Percentiles rank a stretch among this genome's conserved stretches.
These are phyloP conservation scores for Drosophila varians DNA, from an alignment of 1,140 invertebrate species.

Conservation along the genomic window DNA sequence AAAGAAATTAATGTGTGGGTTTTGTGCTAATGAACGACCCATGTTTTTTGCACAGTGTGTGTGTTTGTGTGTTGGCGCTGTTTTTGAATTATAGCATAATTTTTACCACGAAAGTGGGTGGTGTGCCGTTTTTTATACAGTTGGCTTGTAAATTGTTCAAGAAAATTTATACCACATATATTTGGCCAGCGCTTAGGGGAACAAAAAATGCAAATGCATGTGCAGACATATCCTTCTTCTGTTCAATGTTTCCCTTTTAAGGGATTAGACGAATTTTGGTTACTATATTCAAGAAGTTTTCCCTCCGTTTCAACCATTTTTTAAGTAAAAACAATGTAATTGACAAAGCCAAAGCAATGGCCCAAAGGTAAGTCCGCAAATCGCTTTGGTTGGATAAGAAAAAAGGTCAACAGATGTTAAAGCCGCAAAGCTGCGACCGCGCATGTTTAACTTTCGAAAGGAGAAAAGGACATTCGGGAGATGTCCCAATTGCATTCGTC, in stretches of 20 bases:
- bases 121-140: constrained; percentile 28
- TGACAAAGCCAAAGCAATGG: constrained; percentile 57
- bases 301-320: too few species aligned
- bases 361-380: constrained; percentile 55
- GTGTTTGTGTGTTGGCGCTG: constrained; percentile 41
- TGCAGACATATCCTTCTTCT: constrained; percentile 7
- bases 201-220: constrained; percentile 62
- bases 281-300: too few species aligned
- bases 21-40: constrained; percentile 76
- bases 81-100: constrained; percentile 81
- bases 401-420: constrained; percentile 56
- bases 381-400: constrained; percentile 60
- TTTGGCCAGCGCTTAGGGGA: constrained; percentile 27
- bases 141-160: constrained; percentile 61
- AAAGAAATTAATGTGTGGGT: constrained; percentile 74
- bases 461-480: constrained; percentile 31
- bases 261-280: background rate
- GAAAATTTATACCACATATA: constrained; percentile 64
- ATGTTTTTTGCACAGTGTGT: constrained; percentile 11
- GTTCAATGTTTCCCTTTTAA: background rate
- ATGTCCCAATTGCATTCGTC: constrained; percentile 67
- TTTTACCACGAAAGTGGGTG: constrained; percentile 70
- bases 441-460: constrained; percentile 57
- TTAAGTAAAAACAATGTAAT: background rate
- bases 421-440: constrained; percentile 19